phyloP scores from a whole-genome alignment of 2,113 vertebrate species.

The Anguilla rostrata region DNA sequence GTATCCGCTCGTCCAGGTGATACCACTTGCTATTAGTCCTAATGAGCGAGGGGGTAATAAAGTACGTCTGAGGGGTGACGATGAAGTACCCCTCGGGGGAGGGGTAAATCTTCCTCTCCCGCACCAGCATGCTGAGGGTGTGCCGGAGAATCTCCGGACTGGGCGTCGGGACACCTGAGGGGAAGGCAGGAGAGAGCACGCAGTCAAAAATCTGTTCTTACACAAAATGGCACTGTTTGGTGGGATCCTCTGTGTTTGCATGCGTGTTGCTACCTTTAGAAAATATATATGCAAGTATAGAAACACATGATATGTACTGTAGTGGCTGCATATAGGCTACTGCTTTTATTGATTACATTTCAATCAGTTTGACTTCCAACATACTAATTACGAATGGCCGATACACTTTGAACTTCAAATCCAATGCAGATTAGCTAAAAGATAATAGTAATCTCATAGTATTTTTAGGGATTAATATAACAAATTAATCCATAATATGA shows the following conservation, averaged over 20 bases:
- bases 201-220: constrained; percentile 9
- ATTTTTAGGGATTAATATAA: too few species aligned
- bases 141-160: constrained; percentile 94
- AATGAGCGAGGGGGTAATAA: constrained; percentile 96
- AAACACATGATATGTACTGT: too few species aligned
- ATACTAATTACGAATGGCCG: not conserved
- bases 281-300: too few species aligned
- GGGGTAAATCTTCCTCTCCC: constrained; percentile 96
- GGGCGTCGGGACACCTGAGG: constrained; percentile 90
- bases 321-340: too few species aligned
- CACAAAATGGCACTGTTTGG: not conserved
- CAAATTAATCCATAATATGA: too few species aligned
- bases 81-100: constrained; percentile 96
- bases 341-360: too few species aligned
- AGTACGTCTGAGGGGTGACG: constrained; percentile 98
- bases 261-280: too few species aligned
- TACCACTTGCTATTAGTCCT: constrained; percentile 85
- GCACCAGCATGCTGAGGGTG: constrained; percentile 92
- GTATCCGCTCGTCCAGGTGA: constrained; percentile 83
- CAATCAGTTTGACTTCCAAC: not conserved
- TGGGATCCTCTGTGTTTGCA: too few species aligned
- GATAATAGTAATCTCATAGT: too few species aligned
- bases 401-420: too few species aligned
- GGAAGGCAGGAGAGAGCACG: not conserved
- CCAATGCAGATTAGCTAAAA: too few species aligned